phyloP scores from a whole-genome alignment of 2,888 invertebrate species.

The Diarsia rubi region DNA sequence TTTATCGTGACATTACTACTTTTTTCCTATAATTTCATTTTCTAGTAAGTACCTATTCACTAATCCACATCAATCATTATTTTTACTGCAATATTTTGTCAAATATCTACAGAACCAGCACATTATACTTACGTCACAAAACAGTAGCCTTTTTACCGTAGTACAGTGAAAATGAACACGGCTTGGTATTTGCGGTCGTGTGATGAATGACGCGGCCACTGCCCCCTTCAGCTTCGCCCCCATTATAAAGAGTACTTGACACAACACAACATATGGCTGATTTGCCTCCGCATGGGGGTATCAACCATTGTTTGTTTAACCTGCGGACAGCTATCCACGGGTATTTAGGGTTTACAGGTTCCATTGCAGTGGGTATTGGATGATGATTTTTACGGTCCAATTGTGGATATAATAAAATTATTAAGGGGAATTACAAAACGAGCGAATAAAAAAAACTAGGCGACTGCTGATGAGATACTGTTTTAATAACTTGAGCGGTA shows the following conservation, averaged over 20 bases:
- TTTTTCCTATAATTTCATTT: background rate
- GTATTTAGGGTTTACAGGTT: conserved; percentile 6
- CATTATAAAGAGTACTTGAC: conserved; percentile 75
- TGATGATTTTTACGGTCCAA: background rate
- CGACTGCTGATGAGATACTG: no score
- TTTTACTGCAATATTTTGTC: background rate
- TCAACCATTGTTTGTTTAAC: conserved; percentile 80
- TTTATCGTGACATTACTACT: background rate
- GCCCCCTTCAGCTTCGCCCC: conserved; percentile 75
- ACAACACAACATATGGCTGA: conserved; percentile 87
- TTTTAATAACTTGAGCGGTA: no score
- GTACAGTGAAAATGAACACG: conserved; percentile 81
- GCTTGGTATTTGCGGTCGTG: conserved; percentile 79
- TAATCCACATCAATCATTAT: background rate
- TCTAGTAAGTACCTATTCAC: background rate
- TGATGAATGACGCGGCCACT: conserved; percentile 87
- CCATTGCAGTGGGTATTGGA: background rate
- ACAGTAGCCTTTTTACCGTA: conserved; percentile 72
- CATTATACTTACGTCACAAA: conserved; percentile 17
- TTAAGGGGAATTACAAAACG: no score
- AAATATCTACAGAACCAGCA: conserved; percentile 56
- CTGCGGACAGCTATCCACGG: conserved; percentile 35
- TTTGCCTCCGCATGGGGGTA: conserved; percentile 76
- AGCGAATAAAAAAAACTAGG: no score
- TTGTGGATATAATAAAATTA: background rate